Base-by-base conservation (phyloP, 2,113 vertebrate species). In the Gymnocephalus cernua region DNA sequence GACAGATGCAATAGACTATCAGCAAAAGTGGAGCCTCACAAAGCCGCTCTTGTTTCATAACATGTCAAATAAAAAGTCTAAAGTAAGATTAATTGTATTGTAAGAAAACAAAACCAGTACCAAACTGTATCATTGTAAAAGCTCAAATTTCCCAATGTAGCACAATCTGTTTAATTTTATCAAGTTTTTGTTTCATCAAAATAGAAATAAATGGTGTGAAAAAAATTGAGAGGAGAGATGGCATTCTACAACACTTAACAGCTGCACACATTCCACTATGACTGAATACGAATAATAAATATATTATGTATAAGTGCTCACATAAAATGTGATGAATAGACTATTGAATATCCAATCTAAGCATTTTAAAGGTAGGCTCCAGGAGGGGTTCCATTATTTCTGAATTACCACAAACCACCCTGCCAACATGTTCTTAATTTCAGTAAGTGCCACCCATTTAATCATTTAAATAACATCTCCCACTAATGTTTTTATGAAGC, bases 291-390 rank as follows among this genome's bases (percentile, higher is more conserved):
- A 87, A 85, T 88, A 56, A 83, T 81, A 85, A 72, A 83, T 85
- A 68, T 63, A 29, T 80, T 50, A 89, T 50, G n/a, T 79, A 15
- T 65, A 85, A 74, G 79, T 86, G 59, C 77, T 59, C 35, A 70
- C 73, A 77, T 82, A 77, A 86, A 84, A 80, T 78, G 35, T 85
- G 83, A 90, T 88, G 76, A 91, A 91, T 80, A 76, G 77, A 57
- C 63, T 80, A 77, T 79, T 80, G 75, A 79, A 87, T 77, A 73
- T 85, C 45, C 48, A 81, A 27, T 82, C 32, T 70, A 76, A 64
- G 41, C 8, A 18, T 77, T 84, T 80, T 70, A 58, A 86, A 79
- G 54, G 71, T 74, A 74, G 50, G 53, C 77, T 59, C 69, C n/a
- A 80, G n/a, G 48, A 70, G 54, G 41, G 41, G 21, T 59, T 57